Conservation (phyloP, 2,888 invertebrate genomes). For the Caenorhabditis virilis region DNA sequence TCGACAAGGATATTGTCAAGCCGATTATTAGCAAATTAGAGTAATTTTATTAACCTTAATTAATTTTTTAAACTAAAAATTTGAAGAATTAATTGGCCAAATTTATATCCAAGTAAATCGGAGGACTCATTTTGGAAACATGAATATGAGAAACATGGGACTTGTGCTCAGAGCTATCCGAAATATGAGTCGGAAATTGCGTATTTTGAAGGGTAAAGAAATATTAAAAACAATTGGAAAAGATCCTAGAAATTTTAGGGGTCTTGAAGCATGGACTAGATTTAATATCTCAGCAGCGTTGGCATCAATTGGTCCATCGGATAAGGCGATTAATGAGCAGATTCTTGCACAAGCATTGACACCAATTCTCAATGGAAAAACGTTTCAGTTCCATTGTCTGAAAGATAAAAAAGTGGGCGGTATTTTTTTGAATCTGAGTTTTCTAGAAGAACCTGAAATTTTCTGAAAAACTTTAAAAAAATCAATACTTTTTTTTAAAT, state of each 20-base stretch:
- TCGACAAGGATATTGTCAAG: conserved; percentile 36
- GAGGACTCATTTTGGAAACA: conserved; percentile 51
- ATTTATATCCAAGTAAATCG: conserved; percentile 38
- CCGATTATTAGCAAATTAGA: conserved; percentile 28
- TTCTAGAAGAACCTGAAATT: neutral
- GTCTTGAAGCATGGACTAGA: conserved; percentile 13
- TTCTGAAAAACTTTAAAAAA: neutral
- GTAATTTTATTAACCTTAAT: conserved; percentile 11
- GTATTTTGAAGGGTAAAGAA: too few species aligned
- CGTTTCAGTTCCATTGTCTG: conserved; percentile 43
- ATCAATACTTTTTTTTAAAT: neutral
- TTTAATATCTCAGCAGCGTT: conserved; percentile 13
- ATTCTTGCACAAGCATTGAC: conserved; percentile 16
- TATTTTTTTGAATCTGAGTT: neutral
- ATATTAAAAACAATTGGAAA: too few species aligned
- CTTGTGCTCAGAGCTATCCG: conserved; percentile 43
- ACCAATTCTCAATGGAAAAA: conserved; percentile 13
- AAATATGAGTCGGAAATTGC: too few species aligned
- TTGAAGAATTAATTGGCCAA: conserved; percentile 46
- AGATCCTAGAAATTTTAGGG: conserved; percentile 14
- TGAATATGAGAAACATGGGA: conserved; percentile 57
- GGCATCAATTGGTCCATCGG: conserved; percentile 21
- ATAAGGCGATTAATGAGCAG: conserved; percentile 6
- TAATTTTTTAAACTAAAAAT: neutral
- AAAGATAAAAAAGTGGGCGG: conserved; percentile 37